Evolutionary conservation across 2,888 invertebrate species (phyloP).

Genomic region (Eristalis tenax): DNA sequence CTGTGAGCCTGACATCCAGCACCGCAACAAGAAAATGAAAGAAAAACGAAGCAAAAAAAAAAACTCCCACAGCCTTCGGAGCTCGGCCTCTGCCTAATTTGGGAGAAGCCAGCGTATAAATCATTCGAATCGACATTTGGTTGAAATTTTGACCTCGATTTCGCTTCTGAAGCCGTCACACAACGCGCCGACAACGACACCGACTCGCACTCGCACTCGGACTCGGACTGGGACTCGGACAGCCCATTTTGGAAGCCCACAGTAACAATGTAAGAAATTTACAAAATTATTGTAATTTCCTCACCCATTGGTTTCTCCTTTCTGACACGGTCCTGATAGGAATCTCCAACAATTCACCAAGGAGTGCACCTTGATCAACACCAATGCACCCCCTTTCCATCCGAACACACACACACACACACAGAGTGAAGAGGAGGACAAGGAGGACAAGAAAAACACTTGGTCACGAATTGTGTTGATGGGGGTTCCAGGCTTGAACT

Average conservation of each 20-base stretch:
- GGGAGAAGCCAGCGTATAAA: slow-evolving; percentile 52
- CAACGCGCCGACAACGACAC: background rate
- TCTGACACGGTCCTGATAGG: slow-evolving; percentile 43
- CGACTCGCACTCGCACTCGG: background rate
- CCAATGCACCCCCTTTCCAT: slow-evolving; percentile 8
- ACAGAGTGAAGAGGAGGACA: slow-evolving; percentile 11
- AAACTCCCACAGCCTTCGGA: slow-evolving; percentile 64
- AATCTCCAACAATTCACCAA: slow-evolving; percentile 60
- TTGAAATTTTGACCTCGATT: slow-evolving; percentile 66
- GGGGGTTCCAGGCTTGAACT: slow-evolving; percentile 58
- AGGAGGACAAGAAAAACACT: slow-evolving; percentile 39
- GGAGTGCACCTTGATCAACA: slow-evolving; percentile 43
- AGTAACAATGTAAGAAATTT: slow-evolving; percentile 45
- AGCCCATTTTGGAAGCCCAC: slow-evolving; percentile 21
- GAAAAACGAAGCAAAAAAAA: background rate
- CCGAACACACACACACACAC: background rate
- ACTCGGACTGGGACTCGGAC: background rate
- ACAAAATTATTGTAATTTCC: slow-evolving; percentile 71
- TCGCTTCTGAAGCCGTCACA: slow-evolving; percentile 42
- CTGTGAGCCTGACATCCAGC: background rate
- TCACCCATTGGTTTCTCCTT: slow-evolving; percentile 40
- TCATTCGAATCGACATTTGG: slow-evolving; percentile 67
- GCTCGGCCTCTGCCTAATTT: slow-evolving; percentile 52
- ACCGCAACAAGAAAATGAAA: background rate
- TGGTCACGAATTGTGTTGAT: slow-evolving; percentile 71